Conservation (phyloP, 2,888 invertebrate genomes). For the Ceratothoa steindachneri region DNA sequence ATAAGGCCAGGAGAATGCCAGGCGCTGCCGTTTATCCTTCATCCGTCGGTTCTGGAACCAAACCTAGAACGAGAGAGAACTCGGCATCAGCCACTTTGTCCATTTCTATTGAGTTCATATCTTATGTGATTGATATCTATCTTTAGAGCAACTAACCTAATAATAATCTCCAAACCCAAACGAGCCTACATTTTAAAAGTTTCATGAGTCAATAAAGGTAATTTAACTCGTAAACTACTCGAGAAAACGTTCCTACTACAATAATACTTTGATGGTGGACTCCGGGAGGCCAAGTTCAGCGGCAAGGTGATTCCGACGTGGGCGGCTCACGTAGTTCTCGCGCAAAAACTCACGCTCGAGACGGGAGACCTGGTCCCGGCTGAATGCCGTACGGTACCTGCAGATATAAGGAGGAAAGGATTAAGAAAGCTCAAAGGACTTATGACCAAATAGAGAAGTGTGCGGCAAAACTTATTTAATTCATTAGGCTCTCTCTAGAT, state of each 20-base stretch:
- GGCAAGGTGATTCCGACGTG: constrained; percentile 44
- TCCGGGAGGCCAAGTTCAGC: constrained; percentile 40
- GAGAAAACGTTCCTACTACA: neutral
- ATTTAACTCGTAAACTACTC: no score
- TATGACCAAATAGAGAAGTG: no score
- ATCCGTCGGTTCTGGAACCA: constrained; percentile 48
- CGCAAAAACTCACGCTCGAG: constrained; percentile 44
- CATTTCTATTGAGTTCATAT: no score
- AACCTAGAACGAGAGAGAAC: constrained; percentile 26
- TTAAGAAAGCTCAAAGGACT: no score
- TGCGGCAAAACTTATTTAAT: no score
- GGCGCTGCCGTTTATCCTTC: constrained; percentile 47
- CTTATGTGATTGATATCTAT: no score
- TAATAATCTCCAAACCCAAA: no score
- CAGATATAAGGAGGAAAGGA: no score
- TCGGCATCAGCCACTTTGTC: neutral
- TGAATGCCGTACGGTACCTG: constrained; percentile 46
- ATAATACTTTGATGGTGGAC: constrained; percentile 46
- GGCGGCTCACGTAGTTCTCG: constrained; percentile 46
- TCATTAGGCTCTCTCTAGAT: no score
- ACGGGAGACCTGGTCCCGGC: constrained; percentile 36
- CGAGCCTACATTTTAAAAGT: no score
- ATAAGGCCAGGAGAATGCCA: constrained; percentile 33
- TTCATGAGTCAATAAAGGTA: no score
- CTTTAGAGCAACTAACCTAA: no score